Percentiles rank a stretch among this genome's conserved stretches.
phyloP scores from a whole-genome alignment of 2,888 invertebrate species.

The Tholera decimalis region DNA sequence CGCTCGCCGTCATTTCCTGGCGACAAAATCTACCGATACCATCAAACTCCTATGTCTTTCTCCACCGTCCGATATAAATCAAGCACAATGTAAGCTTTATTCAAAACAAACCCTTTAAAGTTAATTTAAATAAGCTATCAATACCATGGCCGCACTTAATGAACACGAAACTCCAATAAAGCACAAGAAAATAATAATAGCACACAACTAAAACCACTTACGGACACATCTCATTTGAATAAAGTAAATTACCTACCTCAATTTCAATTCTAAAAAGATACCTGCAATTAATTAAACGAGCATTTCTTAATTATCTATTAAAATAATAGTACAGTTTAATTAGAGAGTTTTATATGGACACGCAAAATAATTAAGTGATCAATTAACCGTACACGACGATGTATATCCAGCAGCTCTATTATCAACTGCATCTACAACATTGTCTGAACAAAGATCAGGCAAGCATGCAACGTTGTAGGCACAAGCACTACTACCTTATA shows the following conservation, averaged over 20 bases:
- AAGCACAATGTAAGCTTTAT: conserved; percentile 74
- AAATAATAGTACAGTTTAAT: conserved; percentile 88
- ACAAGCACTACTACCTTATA: conserved; percentile 29
- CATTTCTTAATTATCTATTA: conserved; percentile 89
- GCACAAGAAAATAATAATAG: conserved; percentile 89
- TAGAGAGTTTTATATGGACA: conserved; percentile 86
- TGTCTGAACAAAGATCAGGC: conserved; percentile 75
- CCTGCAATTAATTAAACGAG: conserved; percentile 86
- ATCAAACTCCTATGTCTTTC: conserved; percentile 83
- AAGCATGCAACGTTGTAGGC: conserved; percentile 62
- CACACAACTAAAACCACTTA: conserved; percentile 87
- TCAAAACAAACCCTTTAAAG: conserved; percentile 77
- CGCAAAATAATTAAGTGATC: conserved; percentile 90
- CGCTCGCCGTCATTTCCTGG: conserved; percentile 86
- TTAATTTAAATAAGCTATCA: conserved; percentile 88
- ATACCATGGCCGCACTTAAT: conserved; percentile 78
- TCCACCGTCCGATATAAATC: conserved; percentile 84
- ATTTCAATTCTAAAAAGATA: conserved; percentile 81
- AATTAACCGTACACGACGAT: conserved; percentile 86
- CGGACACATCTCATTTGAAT: conserved; percentile 88
- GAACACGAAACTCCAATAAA: conserved; percentile 89
- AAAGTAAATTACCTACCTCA: conserved; percentile 85
- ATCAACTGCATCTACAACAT: conserved; percentile 81
- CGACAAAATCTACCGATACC: conserved; percentile 88
- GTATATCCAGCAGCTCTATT: conserved; percentile 79